Conservation (phyloP, 2,888 invertebrate species). For the Yponomeuta plumbellus region DNA sequence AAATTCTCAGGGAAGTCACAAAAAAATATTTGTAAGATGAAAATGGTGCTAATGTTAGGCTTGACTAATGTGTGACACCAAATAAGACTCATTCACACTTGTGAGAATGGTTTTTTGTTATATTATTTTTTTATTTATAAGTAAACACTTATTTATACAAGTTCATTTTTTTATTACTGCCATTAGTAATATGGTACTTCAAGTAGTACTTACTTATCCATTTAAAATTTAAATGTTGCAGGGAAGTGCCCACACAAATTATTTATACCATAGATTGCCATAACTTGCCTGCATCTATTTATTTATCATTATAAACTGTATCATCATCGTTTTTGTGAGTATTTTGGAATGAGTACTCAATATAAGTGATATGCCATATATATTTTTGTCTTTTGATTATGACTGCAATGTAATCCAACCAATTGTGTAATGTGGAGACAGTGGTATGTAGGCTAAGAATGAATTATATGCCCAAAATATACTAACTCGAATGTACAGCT, state of each 20-base stretch:
- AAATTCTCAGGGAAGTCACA: slow-evolving; percentile 74
- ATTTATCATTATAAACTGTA: slow-evolving; percentile 54
- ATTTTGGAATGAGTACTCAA: slow-evolving; percentile 67
- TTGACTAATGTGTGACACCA: slow-evolving; percentile 75
- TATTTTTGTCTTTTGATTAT: slow-evolving; percentile 65
- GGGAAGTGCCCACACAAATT: slow-evolving; percentile 68
- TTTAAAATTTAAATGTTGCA: slow-evolving; percentile 61
- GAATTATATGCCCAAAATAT: slow-evolving; percentile 75
- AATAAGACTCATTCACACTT: slow-evolving; percentile 68
- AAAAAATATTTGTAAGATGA: slow-evolving; percentile 72
- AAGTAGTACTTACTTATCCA: slow-evolving; percentile 47
- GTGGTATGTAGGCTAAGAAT: slow-evolving; percentile 69
- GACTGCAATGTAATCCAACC: slow-evolving; percentile 66
- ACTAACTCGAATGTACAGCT: slow-evolving; percentile 78
- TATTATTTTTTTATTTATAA: slow-evolving; percentile 69
- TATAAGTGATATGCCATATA: slow-evolving; percentile 76
- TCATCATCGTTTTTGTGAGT: slow-evolving; percentile 67
- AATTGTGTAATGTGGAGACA: slow-evolving; percentile 50
- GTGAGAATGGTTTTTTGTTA: slow-evolving; percentile 69
- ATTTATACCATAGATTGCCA: slow-evolving; percentile 70
- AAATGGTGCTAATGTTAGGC: slow-evolving; percentile 74
- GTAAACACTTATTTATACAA: slow-evolving; percentile 60
- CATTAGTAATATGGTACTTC: slow-evolving; percentile 63
- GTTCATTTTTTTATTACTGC: slow-evolving; percentile 68
- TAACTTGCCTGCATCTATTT: slow-evolving; percentile 75